A percentile compares a stretch with the other conserved stretches of the same genome.
phyloP scores from a whole-genome alignment of 2,888 invertebrate genomes.

The Achlya flavicornis region DNA sequence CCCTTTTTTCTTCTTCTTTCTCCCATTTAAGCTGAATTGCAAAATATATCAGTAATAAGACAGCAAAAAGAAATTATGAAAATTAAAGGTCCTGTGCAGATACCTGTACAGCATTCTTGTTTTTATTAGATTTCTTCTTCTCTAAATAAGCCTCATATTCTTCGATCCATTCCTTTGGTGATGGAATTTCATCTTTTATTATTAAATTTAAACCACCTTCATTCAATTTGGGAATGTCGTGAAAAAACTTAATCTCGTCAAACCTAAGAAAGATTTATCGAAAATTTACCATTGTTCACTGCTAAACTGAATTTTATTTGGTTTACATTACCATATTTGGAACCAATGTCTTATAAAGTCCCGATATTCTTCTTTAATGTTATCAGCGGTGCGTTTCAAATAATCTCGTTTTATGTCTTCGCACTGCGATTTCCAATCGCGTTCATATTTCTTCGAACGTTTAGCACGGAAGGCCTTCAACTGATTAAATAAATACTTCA shows the following conservation, averaged over 20 bases:
- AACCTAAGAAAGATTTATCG: slow-evolving; percentile 47
- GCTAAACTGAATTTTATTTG: not conserved
- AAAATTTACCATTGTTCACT: slow-evolving; percentile 1
- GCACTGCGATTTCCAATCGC: slow-evolving; percentile 41
- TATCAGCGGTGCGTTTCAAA: slow-evolving; percentile 38
- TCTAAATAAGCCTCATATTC: slow-evolving; percentile 50
- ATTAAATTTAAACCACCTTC: slow-evolving; percentile 55
- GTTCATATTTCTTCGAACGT: slow-evolving; percentile 37
- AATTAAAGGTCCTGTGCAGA: not conserved
- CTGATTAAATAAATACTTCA: slow-evolving; percentile 21
- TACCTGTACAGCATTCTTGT: slow-evolving; percentile 48
- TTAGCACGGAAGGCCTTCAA: slow-evolving; percentile 21
- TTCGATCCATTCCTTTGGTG: slow-evolving; percentile 61
- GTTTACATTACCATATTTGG: slow-evolving; percentile 53
- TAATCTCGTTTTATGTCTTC: slow-evolving; percentile 44
- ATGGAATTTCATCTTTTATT: slow-evolving; percentile 53
- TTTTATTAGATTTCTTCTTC: slow-evolving; percentile 51
- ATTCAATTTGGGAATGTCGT: slow-evolving; percentile 58
- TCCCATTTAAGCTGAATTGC: slow-evolving; percentile 49
- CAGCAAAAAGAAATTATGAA: not conserved
- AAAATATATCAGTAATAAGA: not conserved
- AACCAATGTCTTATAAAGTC: slow-evolving; percentile 65
- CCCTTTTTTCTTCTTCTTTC: slow-evolving; percentile 48
- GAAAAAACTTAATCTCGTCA: slow-evolving; percentile 52
- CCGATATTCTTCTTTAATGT: slow-evolving; percentile 55